Conservation (phyloP, 2,113 vertebrate genomes). For the Beaufortia kweichowensis region DNA sequence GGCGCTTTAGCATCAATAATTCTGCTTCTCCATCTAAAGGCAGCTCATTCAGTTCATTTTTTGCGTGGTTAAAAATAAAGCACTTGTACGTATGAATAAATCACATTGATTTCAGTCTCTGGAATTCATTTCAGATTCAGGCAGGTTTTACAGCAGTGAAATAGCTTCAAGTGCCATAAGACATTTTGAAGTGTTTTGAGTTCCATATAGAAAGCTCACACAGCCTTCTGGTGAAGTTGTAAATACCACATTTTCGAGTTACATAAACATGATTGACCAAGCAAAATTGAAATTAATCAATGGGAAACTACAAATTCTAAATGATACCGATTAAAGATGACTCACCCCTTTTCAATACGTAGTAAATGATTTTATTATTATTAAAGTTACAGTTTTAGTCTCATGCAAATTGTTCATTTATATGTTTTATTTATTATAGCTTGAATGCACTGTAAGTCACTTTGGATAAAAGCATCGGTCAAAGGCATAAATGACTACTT, state of each 20-base stretch:
- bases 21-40: neutral
- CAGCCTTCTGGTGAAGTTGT: neutral
- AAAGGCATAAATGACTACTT: too few relatives aligned
- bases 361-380: neutral
- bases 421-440: too few relatives aligned
- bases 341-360: neutral
- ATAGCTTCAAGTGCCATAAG: neutral
- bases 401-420: too few relatives aligned
- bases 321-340: neutral
- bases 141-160: neutral
- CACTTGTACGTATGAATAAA: constrained; percentile 27
- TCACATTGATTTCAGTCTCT: neutral
- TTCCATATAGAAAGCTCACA: neutral
- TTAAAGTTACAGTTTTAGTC: too few relatives aligned
- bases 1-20: constrained; percentile 9
- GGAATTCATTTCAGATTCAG: constrained; percentile 6
- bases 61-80: constrained; percentile 23
- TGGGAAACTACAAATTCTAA: neutral
- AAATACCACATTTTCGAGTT: neutral
- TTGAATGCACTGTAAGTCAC: too few relatives aligned
- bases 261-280: neutral
- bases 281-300: neutral
- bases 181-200: neutral
- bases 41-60: neutral
- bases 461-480: too few relatives aligned